Conservation (phyloP, 2,888 invertebrate genomes). For the Leptinotarsa haldemani region DNA sequence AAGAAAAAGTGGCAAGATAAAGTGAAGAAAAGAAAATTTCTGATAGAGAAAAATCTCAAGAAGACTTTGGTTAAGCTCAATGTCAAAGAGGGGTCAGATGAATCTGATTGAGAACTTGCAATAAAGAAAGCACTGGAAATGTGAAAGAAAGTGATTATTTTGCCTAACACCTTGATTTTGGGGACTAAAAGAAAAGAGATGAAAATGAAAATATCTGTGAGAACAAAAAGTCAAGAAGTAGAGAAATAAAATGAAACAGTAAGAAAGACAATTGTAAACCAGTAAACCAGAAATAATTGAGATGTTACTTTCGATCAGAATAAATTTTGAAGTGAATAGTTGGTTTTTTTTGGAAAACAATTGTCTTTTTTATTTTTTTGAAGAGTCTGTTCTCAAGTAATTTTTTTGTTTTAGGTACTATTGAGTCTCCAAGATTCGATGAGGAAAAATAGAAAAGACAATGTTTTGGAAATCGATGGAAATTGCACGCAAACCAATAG, state of each 20-base stretch:
- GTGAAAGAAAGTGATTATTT: background rate
- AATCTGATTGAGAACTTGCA: constrained; percentile 25
- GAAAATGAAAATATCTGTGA: constrained; percentile 2
- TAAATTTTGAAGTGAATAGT: background rate
- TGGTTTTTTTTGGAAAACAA: constrained; percentile 31
- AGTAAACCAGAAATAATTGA: constrained; percentile 21
- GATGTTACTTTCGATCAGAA: background rate
- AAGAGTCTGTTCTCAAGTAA: constrained; percentile 23
- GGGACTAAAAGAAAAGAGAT: background rate
- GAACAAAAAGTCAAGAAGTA: background rate
- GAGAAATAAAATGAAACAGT: constrained; percentile 9
- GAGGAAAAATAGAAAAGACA: constrained; percentile 46
- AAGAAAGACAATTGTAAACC: constrained; percentile 45
- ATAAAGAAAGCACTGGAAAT: constrained; percentile 14
- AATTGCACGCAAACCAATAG: background rate
- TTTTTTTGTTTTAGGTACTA: constrained; percentile 48
- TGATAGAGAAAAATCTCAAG: constrained; percentile 31
- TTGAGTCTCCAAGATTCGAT: constrained; percentile 15
- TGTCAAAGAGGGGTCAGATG: constrained; percentile 20
- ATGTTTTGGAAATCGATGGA: background rate
- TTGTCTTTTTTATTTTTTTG: constrained; percentile 51
- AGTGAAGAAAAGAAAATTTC: constrained; percentile 41
- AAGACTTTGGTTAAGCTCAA: constrained; percentile 32
- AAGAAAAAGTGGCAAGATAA: constrained; percentile 47
- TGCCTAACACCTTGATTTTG: background rate